A percentile compares a stretch with the other conserved stretches of the same genome.
Evolutionary conservation across 2,888 invertebrate genomes (phyloP).

Genomic region (Bombyx huttoni): DNA sequence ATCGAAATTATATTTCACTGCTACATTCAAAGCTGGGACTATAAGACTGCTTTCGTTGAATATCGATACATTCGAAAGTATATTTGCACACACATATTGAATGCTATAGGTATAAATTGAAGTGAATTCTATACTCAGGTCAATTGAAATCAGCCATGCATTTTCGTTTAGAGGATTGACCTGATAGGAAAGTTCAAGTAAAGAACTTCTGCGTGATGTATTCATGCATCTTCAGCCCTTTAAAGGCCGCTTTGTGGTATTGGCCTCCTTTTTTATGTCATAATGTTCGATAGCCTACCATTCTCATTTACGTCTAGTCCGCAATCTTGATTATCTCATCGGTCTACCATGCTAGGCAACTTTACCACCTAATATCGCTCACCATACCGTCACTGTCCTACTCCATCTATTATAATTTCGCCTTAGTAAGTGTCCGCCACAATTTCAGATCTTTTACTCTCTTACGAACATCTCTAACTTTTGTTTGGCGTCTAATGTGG

Average conservation of each 20-base stretch:
- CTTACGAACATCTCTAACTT: too few species aligned
- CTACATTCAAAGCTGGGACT: slow-evolving; percentile 62
- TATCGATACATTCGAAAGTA: background rate
- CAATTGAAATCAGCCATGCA: background rate
- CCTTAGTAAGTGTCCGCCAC: too few species aligned
- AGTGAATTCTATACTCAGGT: background rate
- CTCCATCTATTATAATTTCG: too few species aligned
- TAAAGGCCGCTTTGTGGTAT: too few species aligned
- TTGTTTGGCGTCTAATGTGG: too few species aligned
- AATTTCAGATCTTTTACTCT: too few species aligned
- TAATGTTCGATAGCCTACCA: too few species aligned
- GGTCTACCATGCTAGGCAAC: too few species aligned
- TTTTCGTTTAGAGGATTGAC: background rate
- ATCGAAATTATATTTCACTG: slow-evolving; percentile 71
- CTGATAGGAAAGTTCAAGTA: background rate
- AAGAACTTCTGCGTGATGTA: background rate
- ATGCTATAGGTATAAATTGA: background rate
- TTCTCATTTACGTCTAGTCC: too few species aligned
- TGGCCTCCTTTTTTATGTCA: background rate
- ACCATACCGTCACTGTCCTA: too few species aligned
- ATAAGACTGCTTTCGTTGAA: slow-evolving; percentile 51
- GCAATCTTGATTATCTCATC: too few species aligned
- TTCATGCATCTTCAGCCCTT: background rate
- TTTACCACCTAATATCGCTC: too few species aligned
- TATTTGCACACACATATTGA: background rate